These are phyloP conservation scores for Siniperca knerii DNA, from an alignment of 2,113 vertebrate genomes.

Conservation along the genomic window DNA sequence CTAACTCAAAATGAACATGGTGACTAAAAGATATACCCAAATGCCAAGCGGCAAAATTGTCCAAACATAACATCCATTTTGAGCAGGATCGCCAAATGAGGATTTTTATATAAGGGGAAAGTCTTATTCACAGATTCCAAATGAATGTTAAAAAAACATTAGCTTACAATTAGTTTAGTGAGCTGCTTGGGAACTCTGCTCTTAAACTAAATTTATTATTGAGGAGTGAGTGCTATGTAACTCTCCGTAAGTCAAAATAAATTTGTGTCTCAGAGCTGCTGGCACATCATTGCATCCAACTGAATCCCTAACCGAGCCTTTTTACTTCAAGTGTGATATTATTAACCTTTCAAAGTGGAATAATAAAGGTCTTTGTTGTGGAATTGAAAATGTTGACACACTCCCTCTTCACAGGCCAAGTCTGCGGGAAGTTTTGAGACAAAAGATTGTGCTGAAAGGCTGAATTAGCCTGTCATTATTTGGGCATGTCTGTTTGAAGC, in stretches of 20 bases:
- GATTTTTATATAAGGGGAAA: constrained; percentile 72
- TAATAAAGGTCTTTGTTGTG: constrained; percentile 67
- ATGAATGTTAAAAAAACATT: constrained; percentile 67
- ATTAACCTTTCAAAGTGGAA: constrained; percentile 64
- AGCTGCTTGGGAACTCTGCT: constrained; percentile 67
- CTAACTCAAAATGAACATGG: constrained; percentile 55
- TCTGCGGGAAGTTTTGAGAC: constrained; percentile 68
- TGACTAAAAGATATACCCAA: constrained; percentile 59
- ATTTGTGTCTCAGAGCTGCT: constrained; percentile 56
- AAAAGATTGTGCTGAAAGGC: constrained; percentile 77
- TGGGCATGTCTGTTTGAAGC: constrained; percentile 62
- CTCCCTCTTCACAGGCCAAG: constrained; percentile 48
- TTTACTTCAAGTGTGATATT: constrained; percentile 57
- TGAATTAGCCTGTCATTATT: constrained; percentile 78
- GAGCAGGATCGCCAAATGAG: constrained; percentile 53
- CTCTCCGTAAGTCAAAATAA: constrained; percentile 69
- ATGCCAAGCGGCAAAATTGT: constrained; percentile 41
- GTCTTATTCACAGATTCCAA: constrained; percentile 72
- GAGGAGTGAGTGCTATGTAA: constrained; percentile 52
- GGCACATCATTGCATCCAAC: constrained; percentile 50
- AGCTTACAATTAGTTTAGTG: constrained; percentile 66
- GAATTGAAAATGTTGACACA: constrained; percentile 71
- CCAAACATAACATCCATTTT: constrained; percentile 77
- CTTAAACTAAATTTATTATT: constrained; percentile 68
- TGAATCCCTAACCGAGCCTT: constrained; percentile 43